These are phyloP conservation scores for Sebastes melanostomus DNA, from an alignment of 2,797 vertebrate species.

Conservation along the genomic window DNA sequence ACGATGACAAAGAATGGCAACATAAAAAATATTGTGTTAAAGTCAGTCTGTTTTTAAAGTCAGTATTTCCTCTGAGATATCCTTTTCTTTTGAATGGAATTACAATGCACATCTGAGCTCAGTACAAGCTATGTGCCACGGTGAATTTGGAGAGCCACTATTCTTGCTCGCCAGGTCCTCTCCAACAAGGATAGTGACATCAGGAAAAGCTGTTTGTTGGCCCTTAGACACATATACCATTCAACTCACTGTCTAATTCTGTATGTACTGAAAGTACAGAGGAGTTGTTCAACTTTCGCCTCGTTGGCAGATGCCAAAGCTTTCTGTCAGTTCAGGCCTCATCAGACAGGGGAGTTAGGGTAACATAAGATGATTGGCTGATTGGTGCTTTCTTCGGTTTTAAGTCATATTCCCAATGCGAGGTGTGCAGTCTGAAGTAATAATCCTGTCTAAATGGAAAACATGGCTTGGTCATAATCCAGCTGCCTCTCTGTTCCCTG, in stretches of 20 bases:
- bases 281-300: constrained; percentile 31
- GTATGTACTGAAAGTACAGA: not conserved
- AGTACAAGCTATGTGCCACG: not conserved
- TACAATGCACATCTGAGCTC: not conserved
- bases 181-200: not conserved
- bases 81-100: not conserved
- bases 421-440: constrained; percentile 71
- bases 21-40: not conserved
- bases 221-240: not conserved
- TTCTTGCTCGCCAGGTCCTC: not conserved
- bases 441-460: constrained; percentile 80
- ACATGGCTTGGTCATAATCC: constrained; percentile 79
- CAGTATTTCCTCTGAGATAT: not conserved
- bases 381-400: constrained; percentile 67
- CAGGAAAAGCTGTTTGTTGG: not conserved
- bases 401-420: constrained; percentile 70
- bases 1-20: not conserved
- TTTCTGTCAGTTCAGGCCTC: constrained; percentile 29
- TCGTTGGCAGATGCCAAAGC: constrained; percentile 28
- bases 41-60: not conserved
- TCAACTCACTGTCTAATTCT: constrained; percentile 7
- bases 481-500: constrained; percentile 73
- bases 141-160: constrained; percentile 1
- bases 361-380: constrained; percentile 50
- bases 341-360: constrained; percentile 23